phyloP scores from a whole-genome alignment of 2,113 vertebrate species.

The Ochotona curzoniae region DNA sequence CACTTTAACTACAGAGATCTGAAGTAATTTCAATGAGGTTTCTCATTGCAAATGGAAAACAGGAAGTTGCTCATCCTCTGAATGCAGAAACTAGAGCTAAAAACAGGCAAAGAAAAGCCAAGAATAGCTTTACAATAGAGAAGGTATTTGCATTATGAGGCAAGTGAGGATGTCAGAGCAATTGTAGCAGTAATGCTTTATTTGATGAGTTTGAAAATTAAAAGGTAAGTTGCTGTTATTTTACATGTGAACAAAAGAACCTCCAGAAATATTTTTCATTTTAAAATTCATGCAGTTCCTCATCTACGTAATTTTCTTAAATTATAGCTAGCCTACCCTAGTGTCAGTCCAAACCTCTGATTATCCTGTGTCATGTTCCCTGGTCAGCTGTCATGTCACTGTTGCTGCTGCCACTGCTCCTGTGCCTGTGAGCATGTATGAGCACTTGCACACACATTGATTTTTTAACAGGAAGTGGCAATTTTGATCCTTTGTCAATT shows the following conservation, averaged over 20 bases:
- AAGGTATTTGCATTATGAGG: not conserved
- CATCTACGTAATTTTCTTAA: not conserved
- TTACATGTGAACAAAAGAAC: not conserved
- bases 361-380: not conserved
- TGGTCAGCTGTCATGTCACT: not conserved
- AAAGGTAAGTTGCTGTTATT: not conserved
- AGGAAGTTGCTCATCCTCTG: not conserved
- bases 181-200: not conserved
- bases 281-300: not conserved
- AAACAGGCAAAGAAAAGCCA: not conserved
- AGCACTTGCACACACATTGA: not conserved
- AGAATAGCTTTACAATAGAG: not conserved
- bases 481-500: conserved; percentile 17
- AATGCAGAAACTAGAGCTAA: conserved; percentile 29
- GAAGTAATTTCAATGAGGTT: not conserved
- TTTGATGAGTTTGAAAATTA: not conserved
- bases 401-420: not conserved
- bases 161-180: fast-evolving
- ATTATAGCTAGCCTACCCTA: not conserved
- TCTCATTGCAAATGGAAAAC: not conserved
- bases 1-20: conserved; percentile 82
- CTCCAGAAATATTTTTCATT: not conserved
- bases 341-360: not conserved
- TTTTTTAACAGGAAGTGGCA: not conserved
- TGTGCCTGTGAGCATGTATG: not conserved